These are phyloP conservation scores for Bruchidius siliquastri DNA, from an alignment of 2,888 invertebrate genomes.

Conservation along the genomic window DNA sequence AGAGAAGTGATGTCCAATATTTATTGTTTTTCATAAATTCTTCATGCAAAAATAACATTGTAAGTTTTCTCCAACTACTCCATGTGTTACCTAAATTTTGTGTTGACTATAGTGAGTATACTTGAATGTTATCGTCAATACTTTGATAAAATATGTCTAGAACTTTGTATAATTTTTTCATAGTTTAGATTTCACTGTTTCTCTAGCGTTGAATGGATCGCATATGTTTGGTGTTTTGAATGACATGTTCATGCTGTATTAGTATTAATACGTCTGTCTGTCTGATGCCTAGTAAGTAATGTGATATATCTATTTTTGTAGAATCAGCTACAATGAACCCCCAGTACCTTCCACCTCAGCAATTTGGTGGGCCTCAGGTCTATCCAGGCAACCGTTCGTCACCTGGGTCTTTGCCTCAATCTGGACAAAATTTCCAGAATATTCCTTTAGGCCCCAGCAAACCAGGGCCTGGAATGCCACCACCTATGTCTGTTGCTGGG, in stretches of 20 bases:
- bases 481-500: slow-evolving; percentile 11
- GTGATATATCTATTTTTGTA: not conserved
- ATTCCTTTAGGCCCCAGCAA: slow-evolving; percentile 21
- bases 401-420: slow-evolving; percentile 9
- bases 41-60: not conserved
- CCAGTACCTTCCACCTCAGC: slow-evolving; percentile 47
- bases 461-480: slow-evolving; percentile 14
- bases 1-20: slow-evolving; percentile 31
- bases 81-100: not conserved
- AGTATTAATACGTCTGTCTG: not conserved
- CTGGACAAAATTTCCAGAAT: slow-evolving; percentile 17
- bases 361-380: slow-evolving; percentile 24
- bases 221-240: not conserved
- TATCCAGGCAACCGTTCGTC: slow-evolving; percentile 21
- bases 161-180: not conserved
- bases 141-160: not conserved
- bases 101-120: not conserved
- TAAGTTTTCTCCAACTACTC: not conserved
- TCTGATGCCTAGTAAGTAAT: not conserved
- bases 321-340: slow-evolving; percentile 48
- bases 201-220: not conserved
- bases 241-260: not conserved
- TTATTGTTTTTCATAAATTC: slow-evolving; percentile 29
- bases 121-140: not conserved
- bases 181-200: slow-evolving; percentile 1